A percentile compares a stretch with the other conserved stretches of the same genome.
Conservation (phyloP, 1,140 invertebrate genomes). For the Acromyrmex heyeri region DNA sequence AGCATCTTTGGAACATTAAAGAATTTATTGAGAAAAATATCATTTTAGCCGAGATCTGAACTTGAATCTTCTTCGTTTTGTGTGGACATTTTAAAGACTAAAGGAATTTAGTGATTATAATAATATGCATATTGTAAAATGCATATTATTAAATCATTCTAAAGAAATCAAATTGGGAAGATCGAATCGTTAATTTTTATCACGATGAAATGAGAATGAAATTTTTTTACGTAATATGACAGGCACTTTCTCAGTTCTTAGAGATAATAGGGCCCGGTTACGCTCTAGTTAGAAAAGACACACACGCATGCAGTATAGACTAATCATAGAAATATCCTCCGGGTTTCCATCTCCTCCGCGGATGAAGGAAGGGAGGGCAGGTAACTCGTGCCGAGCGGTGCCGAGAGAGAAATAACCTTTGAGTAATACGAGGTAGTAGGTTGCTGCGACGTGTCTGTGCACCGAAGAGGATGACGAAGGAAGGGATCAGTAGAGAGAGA, state of each 20-base stretch:
- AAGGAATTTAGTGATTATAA: not conserved
- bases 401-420: constrained; percentile 72
- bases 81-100: not conserved
- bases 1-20: no score
- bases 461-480: constrained; percentile 61
- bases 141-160: not conserved
- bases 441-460: constrained; percentile 72
- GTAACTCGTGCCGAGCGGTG: constrained; percentile 33
- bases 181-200: not conserved
- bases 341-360: constrained; percentile 45
- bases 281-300: constrained; percentile 11
- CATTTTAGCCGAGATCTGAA: not conserved
- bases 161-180: not conserved
- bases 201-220: constrained; percentile 1
- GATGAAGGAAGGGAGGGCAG: constrained; percentile 64
- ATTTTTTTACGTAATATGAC: not conserved
- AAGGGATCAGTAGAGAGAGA: constrained; percentile 47
- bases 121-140: not conserved
- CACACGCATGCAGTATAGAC: constrained; percentile 29
- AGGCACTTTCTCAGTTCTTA: not conserved
- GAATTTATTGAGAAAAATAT: not conserved
- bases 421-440: constrained; percentile 73
- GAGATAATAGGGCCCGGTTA: not conserved
- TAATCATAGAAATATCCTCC: constrained; percentile 51
- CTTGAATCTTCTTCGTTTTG: not conserved